Base-by-base conservation (phyloP, 2,113 vertebrate species). In the Atrichornis clamosus region DNA sequence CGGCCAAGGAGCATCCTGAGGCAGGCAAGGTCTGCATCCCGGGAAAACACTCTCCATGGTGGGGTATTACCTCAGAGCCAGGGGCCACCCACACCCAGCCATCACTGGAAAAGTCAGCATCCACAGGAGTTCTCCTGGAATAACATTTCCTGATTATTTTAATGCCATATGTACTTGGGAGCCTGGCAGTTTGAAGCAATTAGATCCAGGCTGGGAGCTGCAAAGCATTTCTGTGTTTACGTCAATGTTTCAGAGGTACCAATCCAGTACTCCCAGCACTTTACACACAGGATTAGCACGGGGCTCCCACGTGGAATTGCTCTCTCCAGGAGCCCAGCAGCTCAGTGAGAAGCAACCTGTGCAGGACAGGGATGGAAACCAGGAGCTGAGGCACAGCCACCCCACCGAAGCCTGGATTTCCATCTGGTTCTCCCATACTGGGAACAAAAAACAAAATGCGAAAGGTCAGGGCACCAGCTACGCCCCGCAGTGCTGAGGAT, bases 391-490 rank as follows among this genome's bases (percentile, higher is more conserved):
- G 73, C 32, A 72, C 44, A 81, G 85, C 10, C 11, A 55, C 27
- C 20, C 41, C 52, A 22, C 35, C 2, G 0, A 35, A 87, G 46
- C 59, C 24, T 19, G 32, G 23, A 20, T 76, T 44, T 69, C 93
- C 87, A 68, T 89, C 77, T 89, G 91, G 76, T 76, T 60, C 22
- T 5, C 20, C 56, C 65, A 21, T 26, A 24, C 33, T 14, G 58
- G 28, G 73, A 21, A n/a, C 20, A 27, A 62, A 70, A 60, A 63
- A 19, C 52, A 23, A 47, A 55, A 49, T 33, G 7, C 67, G 58
- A 90, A 94, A 90, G 92, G 95, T 90, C 83, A 65, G 35, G 82
- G n/a, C 49, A 53, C 18, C 67, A 72, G 75, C 79, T 72, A 50
- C 30, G 12, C 59, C 92, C 92, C 3, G 6, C 44, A 1, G 82